Percentiles rank a stretch among this genome's conserved stretches.
phyloP scores from a whole-genome alignment of 2,113 vertebrate species.

The Poeciliopsis prolifica region DNA sequence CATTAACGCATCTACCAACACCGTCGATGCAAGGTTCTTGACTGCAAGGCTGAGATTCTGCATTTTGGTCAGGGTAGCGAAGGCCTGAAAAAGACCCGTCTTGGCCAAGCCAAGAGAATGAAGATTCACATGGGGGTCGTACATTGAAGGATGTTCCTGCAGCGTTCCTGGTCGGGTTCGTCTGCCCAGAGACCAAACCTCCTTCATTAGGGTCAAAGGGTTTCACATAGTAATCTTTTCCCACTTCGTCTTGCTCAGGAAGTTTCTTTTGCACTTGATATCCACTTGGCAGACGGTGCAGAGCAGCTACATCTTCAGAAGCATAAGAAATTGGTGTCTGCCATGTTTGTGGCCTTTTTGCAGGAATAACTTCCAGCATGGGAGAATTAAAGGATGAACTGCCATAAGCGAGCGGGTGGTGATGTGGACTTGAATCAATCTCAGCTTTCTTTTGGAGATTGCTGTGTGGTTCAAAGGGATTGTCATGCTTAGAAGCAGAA shows the following conservation, averaged over 20 bases:
- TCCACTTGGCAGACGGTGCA: background rate
- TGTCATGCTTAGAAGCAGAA: background rate
- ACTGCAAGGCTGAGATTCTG: background rate
- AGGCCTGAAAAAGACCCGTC: background rate
- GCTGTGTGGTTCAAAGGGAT: background rate
- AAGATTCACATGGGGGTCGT: background rate
- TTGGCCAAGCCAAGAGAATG: background rate
- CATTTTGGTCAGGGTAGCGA: background rate
- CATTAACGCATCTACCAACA: background rate
- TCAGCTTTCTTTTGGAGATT: background rate
- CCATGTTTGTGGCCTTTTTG: background rate
- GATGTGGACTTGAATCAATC: background rate
- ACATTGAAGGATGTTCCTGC: background rate
- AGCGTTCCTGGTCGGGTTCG: background rate
- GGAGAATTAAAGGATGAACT: too few species aligned
- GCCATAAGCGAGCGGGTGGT: background rate
- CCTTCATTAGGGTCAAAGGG: background rate
- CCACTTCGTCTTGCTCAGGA: fast-evolving
- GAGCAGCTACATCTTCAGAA: background rate
- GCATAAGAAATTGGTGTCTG: background rate
- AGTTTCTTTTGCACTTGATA: background rate
- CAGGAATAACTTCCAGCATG: background rate
- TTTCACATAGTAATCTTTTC: background rate
- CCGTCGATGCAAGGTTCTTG: background rate
- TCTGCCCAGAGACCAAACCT: background rate